Base-by-base conservation (phyloP, 2,888 invertebrate species). In the Callosobruchus maculatus region DNA sequence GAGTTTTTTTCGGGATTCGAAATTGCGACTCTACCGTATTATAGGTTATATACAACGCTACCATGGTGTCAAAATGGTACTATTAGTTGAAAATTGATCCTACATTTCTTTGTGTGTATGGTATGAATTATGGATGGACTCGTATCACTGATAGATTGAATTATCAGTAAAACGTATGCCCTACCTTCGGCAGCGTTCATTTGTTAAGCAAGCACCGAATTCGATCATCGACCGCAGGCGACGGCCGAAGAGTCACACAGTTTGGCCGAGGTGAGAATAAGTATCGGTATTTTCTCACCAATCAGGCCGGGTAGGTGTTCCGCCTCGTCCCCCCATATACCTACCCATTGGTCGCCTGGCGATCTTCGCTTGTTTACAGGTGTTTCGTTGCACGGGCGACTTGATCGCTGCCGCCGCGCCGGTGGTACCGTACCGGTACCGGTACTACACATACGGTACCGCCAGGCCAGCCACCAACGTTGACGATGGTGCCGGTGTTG, bases 201-300 rank as follows among this genome's bases (percentile, higher is more conserved):
- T 49, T 49, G 49, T 49, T 49, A 30, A 5, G 49, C 26, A 49
- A 49, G 13, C 49, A 49, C 49, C 49, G 49, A 49, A 49, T 13
- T 49, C 49, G 49, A 49, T 49, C 49, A 49, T 49, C 49, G 49
- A 49, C 49, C 49, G 3, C 49, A 49, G 49, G 49, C 49, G 18
- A 49, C 9, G 49, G n/a, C n/a, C n/a, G n/a, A n/a, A 9, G 13
- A 49, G 49, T 13, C 49, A 13, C 49, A 49, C 49, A 49, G 49
- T 49, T 49, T 49, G 49, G 70, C 75, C 76, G 78, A 81, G 80
- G 81, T 82, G 82, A 80, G 79, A 81, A 79, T 70, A 26, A 70
- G 70, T 26, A 70, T 70, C 21, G 70, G 78, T 80, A 82, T 82
- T 81, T 81, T 79, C 78, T 80, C 80, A 80, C 81, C 81, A 81